Base-by-base conservation (phyloP, 2,888 invertebrate genomes). In the Eilema sororculum region DNA sequence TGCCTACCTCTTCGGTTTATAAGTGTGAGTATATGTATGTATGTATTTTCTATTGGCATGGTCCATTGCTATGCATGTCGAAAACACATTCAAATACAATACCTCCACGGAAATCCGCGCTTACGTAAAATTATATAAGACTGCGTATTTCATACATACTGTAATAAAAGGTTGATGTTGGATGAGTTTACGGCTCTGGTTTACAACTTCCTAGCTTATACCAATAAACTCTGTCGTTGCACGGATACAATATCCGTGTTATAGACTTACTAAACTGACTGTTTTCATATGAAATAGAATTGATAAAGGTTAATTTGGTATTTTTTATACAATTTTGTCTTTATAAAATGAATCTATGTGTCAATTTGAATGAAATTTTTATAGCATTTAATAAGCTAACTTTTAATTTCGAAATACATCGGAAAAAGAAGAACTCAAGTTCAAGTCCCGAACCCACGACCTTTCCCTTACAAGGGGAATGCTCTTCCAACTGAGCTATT, bases 141-240 rank as follows among this genome's bases (percentile, higher is more conserved):
- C 69, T 65, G 25, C 62, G 57, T 67, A 76, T 72, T 46, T 65
- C 75, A 72, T 67, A 68, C 74, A 64, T 68, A 56, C 33, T 64
- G 75, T 73, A 80, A 79, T 85, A 78, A 85, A 85, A 78, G 72
- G 71, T 78, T 79, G 78, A 80, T 84, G 71, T 72, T 79, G 74
- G 75, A 85, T 85, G 83, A 84, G 75, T 84, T 85, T 85, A 85
- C 75, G 74, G 71, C 76, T 61, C 64, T 64, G 75, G 73, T 82
- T 84, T 83, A 85, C 78, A 79, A 79, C 85, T 85, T 84, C 82
- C 81, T 77, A 60, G 67, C 67, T 71, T 70, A 71, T 78, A 75
- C 70, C 81, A 71, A 83, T 83, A 82, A 80, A 81, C 76, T 77
- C 72, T 71, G 37, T 25, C 64, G 33, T 68, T 30, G 57, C 61